Conservation (phyloP, 2,113 vertebrate genomes). For the Nematolebias whitei region DNA sequence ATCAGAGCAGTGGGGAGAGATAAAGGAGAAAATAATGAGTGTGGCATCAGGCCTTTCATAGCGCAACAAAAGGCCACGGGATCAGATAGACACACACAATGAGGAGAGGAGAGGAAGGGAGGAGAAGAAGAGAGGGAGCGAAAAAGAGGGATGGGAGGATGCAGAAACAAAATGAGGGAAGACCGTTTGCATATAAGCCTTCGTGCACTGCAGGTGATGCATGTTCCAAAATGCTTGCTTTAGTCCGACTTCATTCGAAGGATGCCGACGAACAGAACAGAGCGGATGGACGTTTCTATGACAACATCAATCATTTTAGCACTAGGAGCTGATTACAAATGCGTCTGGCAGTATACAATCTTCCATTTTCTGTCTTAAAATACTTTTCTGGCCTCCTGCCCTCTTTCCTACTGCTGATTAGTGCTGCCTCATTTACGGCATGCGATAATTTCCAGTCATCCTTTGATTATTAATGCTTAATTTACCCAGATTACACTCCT, state of each 20-base stretch:
- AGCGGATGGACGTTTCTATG: slow-evolving; percentile 64
- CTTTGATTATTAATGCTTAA: slow-evolving; percentile 82
- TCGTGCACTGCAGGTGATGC: slow-evolving; percentile 69
- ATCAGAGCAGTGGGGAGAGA: slow-evolving; percentile 85
- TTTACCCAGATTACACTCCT: slow-evolving; percentile 81
- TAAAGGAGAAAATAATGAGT: slow-evolving; percentile 87
- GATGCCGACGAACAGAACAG: slow-evolving; percentile 43
- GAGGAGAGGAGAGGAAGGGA: slow-evolving; percentile 78
- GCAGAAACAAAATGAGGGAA: slow-evolving; percentile 40
- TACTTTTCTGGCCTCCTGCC: slow-evolving; percentile 49
- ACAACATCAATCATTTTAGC: slow-evolving; percentile 66
- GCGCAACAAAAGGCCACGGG: slow-evolving; percentile 84
- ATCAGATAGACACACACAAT: slow-evolving; percentile 86
- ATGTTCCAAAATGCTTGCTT: slow-evolving; percentile 56
- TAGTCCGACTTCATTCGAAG: slow-evolving; percentile 43
- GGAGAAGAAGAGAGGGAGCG: slow-evolving; percentile 63
- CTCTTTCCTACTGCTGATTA: slow-evolving; percentile 68
- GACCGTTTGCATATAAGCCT: slow-evolving; percentile 68
- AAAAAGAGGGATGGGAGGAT: slow-evolving; percentile 55
- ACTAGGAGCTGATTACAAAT: slow-evolving; percentile 46
- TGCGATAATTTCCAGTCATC: slow-evolving; percentile 76
- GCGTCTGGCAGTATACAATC: slow-evolving; percentile 39
- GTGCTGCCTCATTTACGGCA: slow-evolving; percentile 70
- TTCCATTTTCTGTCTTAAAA: slow-evolving; percentile 56
- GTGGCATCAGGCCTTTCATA: slow-evolving; percentile 85